phyloP scores from a whole-genome alignment of 1,140 invertebrate genomes.

The Dreissena polymorpha region DNA sequence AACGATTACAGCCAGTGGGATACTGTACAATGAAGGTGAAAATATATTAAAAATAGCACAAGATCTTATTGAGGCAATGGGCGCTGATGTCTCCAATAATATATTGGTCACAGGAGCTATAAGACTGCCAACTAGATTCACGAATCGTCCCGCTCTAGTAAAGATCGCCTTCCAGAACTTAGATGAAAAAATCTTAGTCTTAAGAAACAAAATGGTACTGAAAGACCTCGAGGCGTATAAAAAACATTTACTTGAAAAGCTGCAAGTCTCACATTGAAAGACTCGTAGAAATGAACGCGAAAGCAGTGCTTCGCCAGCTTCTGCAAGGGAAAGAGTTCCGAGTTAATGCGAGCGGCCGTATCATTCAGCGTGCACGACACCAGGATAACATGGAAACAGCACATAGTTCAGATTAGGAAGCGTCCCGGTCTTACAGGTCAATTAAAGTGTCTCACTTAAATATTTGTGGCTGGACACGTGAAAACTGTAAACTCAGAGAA shows the following conservation, averaged over 20 bases:
- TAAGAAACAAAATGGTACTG: slow-evolving; percentile 35
- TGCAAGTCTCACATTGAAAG: slow-evolving; percentile 50
- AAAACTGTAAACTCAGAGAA: no score
- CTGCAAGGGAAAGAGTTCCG: slow-evolving; percentile 18
- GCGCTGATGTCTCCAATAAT: slow-evolving; percentile 22
- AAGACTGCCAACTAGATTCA: slow-evolving; percentile 15
- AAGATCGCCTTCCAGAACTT: slow-evolving; percentile 31
- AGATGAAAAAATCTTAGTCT: slow-evolving; percentile 37
- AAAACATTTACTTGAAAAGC: slow-evolving; percentile 34
- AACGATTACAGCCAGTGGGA: slow-evolving; percentile 21
- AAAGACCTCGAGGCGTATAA: slow-evolving; percentile 12
- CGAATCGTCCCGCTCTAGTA: slow-evolving; percentile 20
- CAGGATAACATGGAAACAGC: no score
- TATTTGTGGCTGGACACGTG: no score
- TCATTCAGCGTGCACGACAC: slow-evolving; percentile 1
- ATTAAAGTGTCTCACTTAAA: slow-evolving; percentile 27
- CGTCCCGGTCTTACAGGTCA: slow-evolving; percentile 6
- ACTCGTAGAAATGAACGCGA: slow-evolving; percentile 44
- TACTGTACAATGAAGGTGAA: slow-evolving; percentile 27
- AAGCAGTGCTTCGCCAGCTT: slow-evolving; percentile 27
- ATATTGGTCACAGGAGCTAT: slow-evolving; percentile 18
- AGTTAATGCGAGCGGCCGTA: slow-evolving; percentile 34
- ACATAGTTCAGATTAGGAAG: neutral
- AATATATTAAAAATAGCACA: slow-evolving; percentile 6
- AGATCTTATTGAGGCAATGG: slow-evolving; percentile 21